Base-by-base conservation (phyloP, 2,113 vertebrate genomes). In the Leptobrachium ailaonicum region DNA sequence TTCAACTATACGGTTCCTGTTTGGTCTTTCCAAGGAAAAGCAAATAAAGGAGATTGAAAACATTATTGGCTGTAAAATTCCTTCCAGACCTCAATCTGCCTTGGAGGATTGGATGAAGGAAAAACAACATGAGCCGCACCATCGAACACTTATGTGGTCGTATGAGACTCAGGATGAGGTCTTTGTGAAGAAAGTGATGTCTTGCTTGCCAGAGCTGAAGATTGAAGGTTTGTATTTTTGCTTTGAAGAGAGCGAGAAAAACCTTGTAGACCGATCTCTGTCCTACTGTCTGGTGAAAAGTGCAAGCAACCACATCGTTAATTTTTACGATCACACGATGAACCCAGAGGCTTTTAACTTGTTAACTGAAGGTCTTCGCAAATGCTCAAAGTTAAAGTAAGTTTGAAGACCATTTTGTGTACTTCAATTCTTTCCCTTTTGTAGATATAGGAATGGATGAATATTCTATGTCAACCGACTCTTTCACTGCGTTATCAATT, bases 11-110 rank as follows among this genome's bases (percentile, higher is more conserved):
- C 64, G 11, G n/a, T 92, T 92, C 72, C 83, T 92, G 53, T 92
- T 91, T 12, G 91, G 91, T 8, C 83, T 92, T 2, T 14, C 87
- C 5, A 91, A 87, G 75, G 84, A 76, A 47, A 85, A 89, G 45
- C 82, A 69, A 0, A 40, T 80, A 0, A 83, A 86, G 1, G 84
- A 85, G 0, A 0, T 50, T 4, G 69, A 81, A 7, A 64, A 82
- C 54, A 75, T 42, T 32, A 9, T 87, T 0, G 85, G 88, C 69
- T 92, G 89, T 69, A 84, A 84, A 72, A 76, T 88, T 5, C 89
- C 90, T 4, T 14, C 76, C 0, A 75, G 0, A 74, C 73, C 85
- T 75, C 84, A 83, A 69, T 74, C 71, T 53, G 83, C 84, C 0
- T 20, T 90, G 64, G 74, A 90, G 20, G 79, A 71, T 8, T 92